Conservation (phyloP, 1,140 invertebrate genomes). For the Apis cerana region DNA sequence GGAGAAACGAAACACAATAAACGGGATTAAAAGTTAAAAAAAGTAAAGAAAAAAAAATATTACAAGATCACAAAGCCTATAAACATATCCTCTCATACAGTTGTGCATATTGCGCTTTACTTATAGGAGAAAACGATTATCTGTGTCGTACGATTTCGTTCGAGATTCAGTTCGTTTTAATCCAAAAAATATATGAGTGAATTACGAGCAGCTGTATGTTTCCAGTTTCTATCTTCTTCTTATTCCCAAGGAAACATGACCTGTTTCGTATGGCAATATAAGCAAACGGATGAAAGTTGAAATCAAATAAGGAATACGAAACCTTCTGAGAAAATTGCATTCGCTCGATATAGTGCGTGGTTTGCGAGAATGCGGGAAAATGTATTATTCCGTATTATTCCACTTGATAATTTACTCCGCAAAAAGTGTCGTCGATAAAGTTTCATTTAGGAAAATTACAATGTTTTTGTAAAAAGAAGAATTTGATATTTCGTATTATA, state of each 20-base stretch:
- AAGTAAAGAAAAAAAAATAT: background rate
- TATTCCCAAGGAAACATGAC: too few species aligned
- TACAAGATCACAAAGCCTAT: background rate
- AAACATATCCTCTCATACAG: background rate
- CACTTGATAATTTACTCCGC: background rate
- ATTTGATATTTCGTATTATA: background rate
- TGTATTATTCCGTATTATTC: background rate
- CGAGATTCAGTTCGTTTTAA: too few species aligned
- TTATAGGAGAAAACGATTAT: too few species aligned
- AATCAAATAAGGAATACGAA: background rate
- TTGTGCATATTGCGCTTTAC: background rate
- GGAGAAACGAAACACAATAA: conserved; percentile 13
- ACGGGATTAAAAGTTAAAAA: background rate
- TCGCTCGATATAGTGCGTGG: background rate
- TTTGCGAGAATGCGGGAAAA: background rate
- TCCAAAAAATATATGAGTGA: too few species aligned
- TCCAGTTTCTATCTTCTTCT: too few species aligned
- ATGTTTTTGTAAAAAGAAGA: too few species aligned
- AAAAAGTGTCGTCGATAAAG: background rate
- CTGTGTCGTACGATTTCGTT: too few species aligned
- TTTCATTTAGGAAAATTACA: background rate
- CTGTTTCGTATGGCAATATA: too few species aligned
- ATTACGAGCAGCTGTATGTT: too few species aligned
- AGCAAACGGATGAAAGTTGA: background rate
- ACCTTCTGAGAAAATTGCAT: background rate